A percentile compares a stretch with the other conserved stretches of the same genome.
These are phyloP conservation scores for Melanargia galathea DNA, from an alignment of 2,888 invertebrate species.

Conservation along the genomic window DNA sequence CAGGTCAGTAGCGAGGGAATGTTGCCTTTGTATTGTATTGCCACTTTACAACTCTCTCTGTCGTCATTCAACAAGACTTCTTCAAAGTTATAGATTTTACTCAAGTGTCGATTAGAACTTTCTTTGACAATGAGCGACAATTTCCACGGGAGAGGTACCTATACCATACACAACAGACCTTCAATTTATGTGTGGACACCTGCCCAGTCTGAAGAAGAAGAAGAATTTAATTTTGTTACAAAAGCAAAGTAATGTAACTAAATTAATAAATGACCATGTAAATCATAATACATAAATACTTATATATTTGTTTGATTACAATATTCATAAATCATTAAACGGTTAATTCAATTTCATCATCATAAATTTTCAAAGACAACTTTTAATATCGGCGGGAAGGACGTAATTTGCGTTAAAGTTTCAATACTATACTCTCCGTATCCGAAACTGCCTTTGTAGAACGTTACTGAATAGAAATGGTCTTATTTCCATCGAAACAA, in stretches of 20 bases:
- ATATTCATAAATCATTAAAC: conserved; percentile 34
- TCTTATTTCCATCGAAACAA: conserved; percentile 61
- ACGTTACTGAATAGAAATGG: conserved; percentile 63
- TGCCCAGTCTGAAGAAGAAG: too few relatives aligned
- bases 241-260: too few relatives aligned
- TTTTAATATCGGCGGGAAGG: conserved; percentile 75
- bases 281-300: too few relatives aligned
- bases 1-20: conserved; percentile 20
- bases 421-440: conserved; percentile 71
- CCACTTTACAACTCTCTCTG: conserved; percentile 5
- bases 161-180: too few relatives aligned
- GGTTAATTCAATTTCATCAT: conserved; percentile 51
- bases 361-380: conserved; percentile 72
- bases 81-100: neutral
- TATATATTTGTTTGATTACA: neutral
- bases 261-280: too few relatives aligned
- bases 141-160: too few relatives aligned
- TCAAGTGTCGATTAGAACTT: neutral
- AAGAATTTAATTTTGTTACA: too few relatives aligned
- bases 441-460: conserved; percentile 56
- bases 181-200: neutral
- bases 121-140: too few relatives aligned
- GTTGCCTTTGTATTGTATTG: conserved; percentile 20
- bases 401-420: conserved; percentile 74
- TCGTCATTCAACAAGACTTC: conserved; percentile 4